Base-by-base conservation (phyloP, 2,113 vertebrate species). In the Rattus norvegicus region DNA sequence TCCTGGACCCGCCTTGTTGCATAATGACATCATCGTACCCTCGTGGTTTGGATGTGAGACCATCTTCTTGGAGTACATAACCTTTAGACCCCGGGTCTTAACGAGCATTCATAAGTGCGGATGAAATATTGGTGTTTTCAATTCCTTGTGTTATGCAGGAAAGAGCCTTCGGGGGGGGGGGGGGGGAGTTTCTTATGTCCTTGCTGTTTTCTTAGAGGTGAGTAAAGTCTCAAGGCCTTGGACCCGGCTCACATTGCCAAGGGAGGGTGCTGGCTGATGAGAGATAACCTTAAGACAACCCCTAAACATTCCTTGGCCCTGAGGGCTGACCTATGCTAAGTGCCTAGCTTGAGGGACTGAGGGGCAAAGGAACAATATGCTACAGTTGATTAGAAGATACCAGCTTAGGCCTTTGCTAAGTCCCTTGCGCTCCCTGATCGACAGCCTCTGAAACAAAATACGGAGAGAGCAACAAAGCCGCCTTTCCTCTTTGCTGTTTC, bases 371-470 rank as follows among this genome's bases (percentile, higher is more conserved):
- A 88, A 7, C 22, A 65, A 24, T 65, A 81, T 9, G 4, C 47
- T 61, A 81, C 9, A 61, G 11, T 52, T 47, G 47, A 7, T 89
- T 96, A 61, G 4, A 63, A 92, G 94, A 92, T 26, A 20, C 39
- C 47, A 90, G 61, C 54, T 17, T 36, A 20, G 70, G 43, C 47
- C 73, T 94, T 88, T 73, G 11, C 3, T 76, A 90, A 85, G 94
- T 88, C 1, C 19, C 33, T 24, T 92, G 56, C 0, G 12, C 83
- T 91, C 96, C 89, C 85, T 84, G 80, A 92, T 96, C 73, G 67
- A 89, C 90, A 94, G 90, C 28, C 92, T 87, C 22, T 67, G 83
- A 93, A 91, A 95, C 85, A 87, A 90, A 95, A 88, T 52, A 36
- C 59, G 69, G 67, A 30, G 87, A 92, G 33, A 76, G 30, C 72